Evolutionary conservation across 2,888 invertebrate species (phyloP).

Genomic region (Sericinus montela): DNA sequence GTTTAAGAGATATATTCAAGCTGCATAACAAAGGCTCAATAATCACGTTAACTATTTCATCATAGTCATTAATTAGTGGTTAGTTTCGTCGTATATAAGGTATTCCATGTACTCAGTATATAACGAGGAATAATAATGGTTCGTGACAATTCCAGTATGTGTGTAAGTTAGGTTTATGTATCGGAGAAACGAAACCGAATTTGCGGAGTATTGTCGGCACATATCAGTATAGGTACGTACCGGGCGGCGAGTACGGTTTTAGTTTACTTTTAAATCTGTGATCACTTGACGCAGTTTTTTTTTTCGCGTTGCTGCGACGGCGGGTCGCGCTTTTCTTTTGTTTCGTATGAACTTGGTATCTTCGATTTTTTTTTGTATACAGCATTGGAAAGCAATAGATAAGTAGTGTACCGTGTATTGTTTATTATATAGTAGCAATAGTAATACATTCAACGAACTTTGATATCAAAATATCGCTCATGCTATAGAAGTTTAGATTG

Average conservation of each 20-base stretch:
- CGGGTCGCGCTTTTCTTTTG: conserved; percentile 29
- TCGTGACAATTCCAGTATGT: conserved; percentile 73
- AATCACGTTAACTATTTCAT: conserved; percentile 42
- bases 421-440: not conserved
- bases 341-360: conserved; percentile 24
- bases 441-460: not conserved
- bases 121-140: conserved; percentile 63
- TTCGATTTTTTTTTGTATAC: conserved; percentile 2
- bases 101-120: conserved; percentile 59
- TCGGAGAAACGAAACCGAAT: conserved; percentile 34
- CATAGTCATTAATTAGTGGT: conserved; percentile 58
- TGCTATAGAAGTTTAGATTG: not conserved
- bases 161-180: conserved; percentile 45
- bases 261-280: conserved; percentile 55
- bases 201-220: conserved; percentile 40
- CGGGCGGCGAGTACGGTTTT: conserved; percentile 36
- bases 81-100: conserved; percentile 43
- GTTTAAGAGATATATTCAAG: conserved; percentile 34
- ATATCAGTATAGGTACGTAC: conserved; percentile 59
- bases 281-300: conserved; percentile 60
- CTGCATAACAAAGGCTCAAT: conserved; percentile 61
- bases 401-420: not conserved
- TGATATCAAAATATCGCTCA: not conserved
- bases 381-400: conserved; percentile 10
- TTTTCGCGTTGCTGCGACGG: conserved; percentile 22